Base-by-base conservation (phyloP, 2,888 invertebrate genomes). In the Coecobrya sp. region DNA sequence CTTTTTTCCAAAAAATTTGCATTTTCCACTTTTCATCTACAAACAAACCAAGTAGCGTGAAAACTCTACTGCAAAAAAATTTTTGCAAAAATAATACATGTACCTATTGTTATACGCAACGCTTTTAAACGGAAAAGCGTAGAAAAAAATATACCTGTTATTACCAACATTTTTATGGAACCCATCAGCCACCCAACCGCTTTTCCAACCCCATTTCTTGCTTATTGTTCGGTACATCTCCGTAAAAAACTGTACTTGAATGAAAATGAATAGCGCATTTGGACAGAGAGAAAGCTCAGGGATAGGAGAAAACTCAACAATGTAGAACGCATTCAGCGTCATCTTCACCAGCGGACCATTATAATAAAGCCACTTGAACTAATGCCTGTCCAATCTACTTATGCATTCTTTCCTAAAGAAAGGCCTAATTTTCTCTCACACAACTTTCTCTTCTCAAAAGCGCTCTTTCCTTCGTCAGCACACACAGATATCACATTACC, bases 381-480 rank as follows among this genome's bases (percentile, higher is more conserved):
- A 89, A 84, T 89, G 84, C 73, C 65, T 89, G 84, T 89, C 89
- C 82, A 70, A 84, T 89, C 89, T 84, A 84, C 89, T 89, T 84
- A 89, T 73, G 73, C 62, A 42, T 22, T 79, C 65, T 52, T 52
- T 49, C 27, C 45, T 11, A 79, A 81, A 82, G 79, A 89, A 81
- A 49, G 45, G 65, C 70, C 81, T 82, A 89, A 89, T 89, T 88
- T 89, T 82, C 89, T 89, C 45, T 81, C 88, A 81, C 42, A 10
- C n/a, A 68, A 52, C 36, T 62, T 45, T 84, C 84, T 42, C 25
- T 8, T 68, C 68, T 30, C 36, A n/a, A 1, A 25, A 36, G 70
- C 42, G n/a, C 16, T 49, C n/a, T 65, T 11, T 1, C 36, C 27
- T 49, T 49, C 76, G 3, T 52, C 79, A 19, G n/a, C 52, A 49